Evolutionary conservation across 2,888 invertebrate species (phyloP), one percentile per base, ranked within the genome.

Genomic region (Tenthredo mesomela): DNA sequence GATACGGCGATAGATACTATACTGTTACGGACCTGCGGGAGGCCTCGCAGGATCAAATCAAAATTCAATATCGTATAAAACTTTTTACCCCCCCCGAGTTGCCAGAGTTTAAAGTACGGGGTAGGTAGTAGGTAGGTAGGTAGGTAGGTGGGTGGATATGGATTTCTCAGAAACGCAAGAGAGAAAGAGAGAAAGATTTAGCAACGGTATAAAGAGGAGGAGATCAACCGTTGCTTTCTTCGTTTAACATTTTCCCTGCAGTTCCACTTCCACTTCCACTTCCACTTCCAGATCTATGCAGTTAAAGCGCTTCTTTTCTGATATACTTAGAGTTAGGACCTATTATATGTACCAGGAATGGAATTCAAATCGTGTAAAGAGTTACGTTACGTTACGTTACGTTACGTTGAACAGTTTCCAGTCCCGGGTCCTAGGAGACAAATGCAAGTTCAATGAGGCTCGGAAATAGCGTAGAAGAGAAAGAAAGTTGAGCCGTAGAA

Each of bases 11-110:
- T 89, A 88, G 86, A 87, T 88, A 89, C 87, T 88, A 85, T 77
- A 82, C 85, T 85, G 87, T 85, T 85, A 87, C 80, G 77, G 85
- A 58, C 29, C 29, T 29, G 29, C 29, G 29, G 29, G 10, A 77
- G 61, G 80, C 43, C 65, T 58, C 83, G n/a, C n/a, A 83, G 85
- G 84, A 87, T 87, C 84, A 87, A 88, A 91, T 90, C 88, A 89
- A 87, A 89, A 90, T 90, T 90, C 90, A 89, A 91, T 90, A 91
- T 89, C 88, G 83, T 58, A 82, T 84, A 86, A 84, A 82, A 82
- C 29, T 82, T 82, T 82, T 70, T 67, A n/a, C n/a, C n/a, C n/a
- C n/a, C 25, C 40, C 37, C 37, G 21, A 43, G 43, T 67, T 47
- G 40, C 18, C 33, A 9, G 50, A 54, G 47, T 61, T 50, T 61